These are phyloP conservation scores for Synanthedon formicaeformis DNA, from an alignment of 2,888 invertebrate species.

Conservation along the genomic window DNA sequence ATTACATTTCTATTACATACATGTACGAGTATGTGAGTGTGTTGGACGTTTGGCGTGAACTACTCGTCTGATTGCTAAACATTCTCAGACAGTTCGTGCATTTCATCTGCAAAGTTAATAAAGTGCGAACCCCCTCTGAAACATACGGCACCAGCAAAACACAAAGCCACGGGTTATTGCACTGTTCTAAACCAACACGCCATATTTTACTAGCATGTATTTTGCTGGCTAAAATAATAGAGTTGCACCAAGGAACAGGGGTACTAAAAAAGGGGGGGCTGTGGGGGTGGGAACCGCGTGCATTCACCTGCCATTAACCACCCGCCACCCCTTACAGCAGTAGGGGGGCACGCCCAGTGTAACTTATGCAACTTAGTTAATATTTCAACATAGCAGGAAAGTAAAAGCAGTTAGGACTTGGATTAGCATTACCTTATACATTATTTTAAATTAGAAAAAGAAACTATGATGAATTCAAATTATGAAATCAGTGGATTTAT, in stretches of 20 bases:
- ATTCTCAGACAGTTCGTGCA: not conserved
- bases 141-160: not conserved
- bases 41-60: too few species aligned
- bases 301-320: constrained; percentile 28
- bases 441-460: too few species aligned
- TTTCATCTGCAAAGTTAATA: not conserved
- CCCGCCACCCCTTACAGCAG: constrained; percentile 9
- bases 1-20: too few species aligned
- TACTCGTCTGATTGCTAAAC: not conserved
- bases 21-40: too few species aligned
- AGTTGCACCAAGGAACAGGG: constrained; percentile 5
- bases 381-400: constrained; percentile 55
- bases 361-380: constrained; percentile 64
- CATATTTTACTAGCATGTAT: constrained; percentile 10
- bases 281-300: constrained; percentile 6
- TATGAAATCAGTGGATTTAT: too few species aligned
- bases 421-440: not conserved
- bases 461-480: too few species aligned
- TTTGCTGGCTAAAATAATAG: constrained; percentile 15
- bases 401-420: constrained; percentile 34
- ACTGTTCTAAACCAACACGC: constrained; percentile 14
- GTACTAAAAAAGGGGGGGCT: constrained; percentile 1
- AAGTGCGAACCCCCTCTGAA: not conserved
- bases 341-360: constrained; percentile 19
- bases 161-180: constrained; percentile 14